Base-by-base conservation (phyloP, 2,797 vertebrate species). In the Platalea minor region DNA sequence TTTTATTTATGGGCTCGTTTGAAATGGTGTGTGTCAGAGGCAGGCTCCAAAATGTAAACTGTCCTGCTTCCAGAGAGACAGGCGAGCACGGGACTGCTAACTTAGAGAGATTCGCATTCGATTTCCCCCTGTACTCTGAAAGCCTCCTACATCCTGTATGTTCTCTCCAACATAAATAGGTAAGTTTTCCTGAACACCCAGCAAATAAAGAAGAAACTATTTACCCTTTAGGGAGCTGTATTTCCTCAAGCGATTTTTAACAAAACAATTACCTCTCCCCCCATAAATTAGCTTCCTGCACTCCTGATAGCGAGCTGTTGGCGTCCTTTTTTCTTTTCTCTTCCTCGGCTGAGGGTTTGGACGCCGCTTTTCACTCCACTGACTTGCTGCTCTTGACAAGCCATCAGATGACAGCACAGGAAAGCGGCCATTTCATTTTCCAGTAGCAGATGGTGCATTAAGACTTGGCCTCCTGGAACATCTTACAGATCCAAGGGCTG, bases 211-310 rank as follows among this genome's bases (percentile, higher is more conserved):
- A 69, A 92, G 56, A 37, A 93, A 39, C 80, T 94, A 82, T 96
- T 96, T 96, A 95, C 86, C 70, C 83, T 60, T 89, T 9, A 45
- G 68, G 84, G 94, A 91, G 88, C 91, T 87, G 93, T 75, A 70
- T 95, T 96, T 97, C 96, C 95, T 96, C 92, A 59, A 86, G 91
- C 11, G 14, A 67, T 85, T 94, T 94, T 70, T 88, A 96, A 94
- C 93, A 95, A 94, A 96, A 73, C 94, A 87, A 35, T 93, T 95
- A 94, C 91, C 80, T 90, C 68, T 94, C 63, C 86, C 86, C 86
- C 92, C 59, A 28, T 65, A 95, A 90, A 90, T 78, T 33, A 67
- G 89, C 94, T 96, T 96, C 96, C 95, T 95, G 89, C 79, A 9
- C 91, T 94, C 57, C 88, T 4, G 53, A 82, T 82, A 82, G 26